These are phyloP conservation scores for Drosophila infuscata DNA, from an alignment of 2,888 invertebrate species.

Conservation along the genomic window DNA sequence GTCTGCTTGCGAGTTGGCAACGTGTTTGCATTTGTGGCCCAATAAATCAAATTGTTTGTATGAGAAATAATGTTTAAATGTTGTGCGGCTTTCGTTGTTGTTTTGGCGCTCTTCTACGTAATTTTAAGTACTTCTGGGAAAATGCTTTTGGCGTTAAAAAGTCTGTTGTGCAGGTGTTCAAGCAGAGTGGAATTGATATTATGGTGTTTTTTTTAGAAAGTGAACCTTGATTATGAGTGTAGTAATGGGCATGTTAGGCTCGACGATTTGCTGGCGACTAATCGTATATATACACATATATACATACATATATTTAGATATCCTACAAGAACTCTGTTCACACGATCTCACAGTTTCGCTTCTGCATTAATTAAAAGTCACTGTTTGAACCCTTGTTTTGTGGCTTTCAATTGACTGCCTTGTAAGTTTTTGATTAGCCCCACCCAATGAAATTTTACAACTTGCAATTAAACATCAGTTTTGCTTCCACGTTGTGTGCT, in stretches of 20 bases:
- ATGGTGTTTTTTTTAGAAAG: constrained; percentile 1
- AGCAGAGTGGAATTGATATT: constrained; percentile 4
- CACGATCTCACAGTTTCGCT: constrained; percentile 5
- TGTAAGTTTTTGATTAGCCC: constrained; percentile 48
- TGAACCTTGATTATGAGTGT: constrained; percentile 21
- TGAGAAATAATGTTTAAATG: constrained; percentile 37
- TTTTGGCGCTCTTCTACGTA: constrained; percentile 38
- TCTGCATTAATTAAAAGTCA: constrained; percentile 25
- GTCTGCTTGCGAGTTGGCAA: constrained; percentile 42
- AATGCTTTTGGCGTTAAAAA: constrained; percentile 47
- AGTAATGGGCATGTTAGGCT: constrained; percentile 20
- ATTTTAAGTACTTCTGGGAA: constrained; percentile 53
- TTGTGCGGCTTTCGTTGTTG: background rate
- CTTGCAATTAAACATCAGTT: constrained; percentile 52
- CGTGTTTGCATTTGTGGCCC: constrained; percentile 58
- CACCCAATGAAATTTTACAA: constrained; percentile 54
- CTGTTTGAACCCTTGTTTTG: constrained; percentile 10
- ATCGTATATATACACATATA: constrained; percentile 12
- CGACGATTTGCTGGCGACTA: constrained; percentile 23
- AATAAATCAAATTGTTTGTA: constrained; percentile 71
- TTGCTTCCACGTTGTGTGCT: constrained; percentile 33
- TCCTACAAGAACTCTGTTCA: background rate
- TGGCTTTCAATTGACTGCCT: constrained; percentile 34
- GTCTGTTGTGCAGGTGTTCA: constrained; percentile 52
- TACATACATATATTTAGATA: background rate